A percentile compares a stretch with the other conserved stretches of the same genome.
phyloP scores from a whole-genome alignment of 2,113 vertebrate genomes.

The Brachionichthys hirsutus region DNA sequence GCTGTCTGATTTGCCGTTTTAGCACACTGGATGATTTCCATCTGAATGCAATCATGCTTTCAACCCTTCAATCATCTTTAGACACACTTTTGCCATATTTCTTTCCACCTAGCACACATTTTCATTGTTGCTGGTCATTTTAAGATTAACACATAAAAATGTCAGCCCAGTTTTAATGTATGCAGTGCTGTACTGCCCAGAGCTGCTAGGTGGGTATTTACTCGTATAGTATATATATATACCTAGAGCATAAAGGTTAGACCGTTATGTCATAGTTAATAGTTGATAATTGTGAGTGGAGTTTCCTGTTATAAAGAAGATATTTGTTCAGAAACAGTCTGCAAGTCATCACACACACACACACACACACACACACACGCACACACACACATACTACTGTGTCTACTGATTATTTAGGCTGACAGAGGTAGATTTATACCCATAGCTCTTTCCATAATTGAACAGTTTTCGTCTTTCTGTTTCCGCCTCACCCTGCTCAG shows the following conservation, averaged over 20 bases:
- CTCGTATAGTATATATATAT: too few relatives aligned
- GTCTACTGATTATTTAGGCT: slow-evolving; percentile 67
- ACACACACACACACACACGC: slow-evolving; percentile 11
- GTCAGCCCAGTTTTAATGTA: too few relatives aligned
- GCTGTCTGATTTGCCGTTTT: slow-evolving; percentile 49
- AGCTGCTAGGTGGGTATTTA: too few relatives aligned
- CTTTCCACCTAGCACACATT: too few relatives aligned
- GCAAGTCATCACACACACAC: slow-evolving; percentile 15
- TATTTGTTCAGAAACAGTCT: background rate
- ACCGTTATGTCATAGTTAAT: too few relatives aligned
- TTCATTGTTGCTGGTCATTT: too few relatives aligned
- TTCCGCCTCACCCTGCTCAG: slow-evolving; percentile 60
- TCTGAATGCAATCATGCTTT: slow-evolving; percentile 23
- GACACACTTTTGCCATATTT: slow-evolving; percentile 1
- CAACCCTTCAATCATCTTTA: slow-evolving; percentile 2
- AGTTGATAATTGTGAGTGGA: background rate
- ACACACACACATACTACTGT: slow-evolving; percentile 24
- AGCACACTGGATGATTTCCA: slow-evolving; percentile 20
- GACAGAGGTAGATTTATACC: slow-evolving; percentile 74
- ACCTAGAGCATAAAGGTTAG: too few relatives aligned
- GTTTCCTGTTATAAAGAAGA: background rate
- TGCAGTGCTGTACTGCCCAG: too few relatives aligned
- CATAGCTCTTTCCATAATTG: slow-evolving; percentile 77
- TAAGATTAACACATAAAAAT: too few relatives aligned
- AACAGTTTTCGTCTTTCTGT: slow-evolving; percentile 68